Conservation (phyloP, 2,797 vertebrate genomes). For the Cossypha niveicapilla region DNA sequence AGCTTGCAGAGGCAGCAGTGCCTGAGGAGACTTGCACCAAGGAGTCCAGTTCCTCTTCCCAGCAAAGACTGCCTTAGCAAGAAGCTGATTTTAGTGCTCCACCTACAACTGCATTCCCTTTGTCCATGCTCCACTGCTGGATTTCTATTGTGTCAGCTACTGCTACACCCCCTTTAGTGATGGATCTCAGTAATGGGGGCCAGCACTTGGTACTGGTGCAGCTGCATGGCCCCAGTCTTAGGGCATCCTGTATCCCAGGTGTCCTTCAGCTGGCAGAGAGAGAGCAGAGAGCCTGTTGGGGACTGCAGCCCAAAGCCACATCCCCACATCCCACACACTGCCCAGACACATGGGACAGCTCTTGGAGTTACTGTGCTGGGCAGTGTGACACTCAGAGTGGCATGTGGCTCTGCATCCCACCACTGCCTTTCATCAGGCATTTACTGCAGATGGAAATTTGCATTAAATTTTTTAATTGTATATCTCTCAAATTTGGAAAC, state of each 20-base stretch:
- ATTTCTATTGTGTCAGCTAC: background rate
- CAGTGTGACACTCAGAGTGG: background rate
- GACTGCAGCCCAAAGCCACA: background rate
- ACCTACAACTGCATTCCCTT: background rate
- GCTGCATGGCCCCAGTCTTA: background rate
- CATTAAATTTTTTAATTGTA: background rate
- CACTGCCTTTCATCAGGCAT: background rate
- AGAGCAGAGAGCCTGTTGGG: background rate
- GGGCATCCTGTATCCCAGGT: background rate
- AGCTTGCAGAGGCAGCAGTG: rapidly evolving
- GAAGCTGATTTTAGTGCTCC: background rate
- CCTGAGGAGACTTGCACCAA: rapidly evolving
- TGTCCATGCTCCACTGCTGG: background rate
- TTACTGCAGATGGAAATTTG: background rate
- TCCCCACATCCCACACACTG: rapidly evolving
- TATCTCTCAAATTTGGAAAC: background rate
- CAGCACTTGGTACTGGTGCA: background rate
- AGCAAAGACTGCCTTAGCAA: background rate
- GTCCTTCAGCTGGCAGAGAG: background rate
- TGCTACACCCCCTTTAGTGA: background rate
- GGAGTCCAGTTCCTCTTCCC: background rate
- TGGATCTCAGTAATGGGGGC: background rate
- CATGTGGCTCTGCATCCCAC: rapidly evolving
- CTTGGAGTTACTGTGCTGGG: background rate
- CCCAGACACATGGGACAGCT: rapidly evolving